These are phyloP conservation scores for Patagioenas fasciata DNA, from an alignment of 2,113 vertebrate species.

Conservation along the genomic window DNA sequence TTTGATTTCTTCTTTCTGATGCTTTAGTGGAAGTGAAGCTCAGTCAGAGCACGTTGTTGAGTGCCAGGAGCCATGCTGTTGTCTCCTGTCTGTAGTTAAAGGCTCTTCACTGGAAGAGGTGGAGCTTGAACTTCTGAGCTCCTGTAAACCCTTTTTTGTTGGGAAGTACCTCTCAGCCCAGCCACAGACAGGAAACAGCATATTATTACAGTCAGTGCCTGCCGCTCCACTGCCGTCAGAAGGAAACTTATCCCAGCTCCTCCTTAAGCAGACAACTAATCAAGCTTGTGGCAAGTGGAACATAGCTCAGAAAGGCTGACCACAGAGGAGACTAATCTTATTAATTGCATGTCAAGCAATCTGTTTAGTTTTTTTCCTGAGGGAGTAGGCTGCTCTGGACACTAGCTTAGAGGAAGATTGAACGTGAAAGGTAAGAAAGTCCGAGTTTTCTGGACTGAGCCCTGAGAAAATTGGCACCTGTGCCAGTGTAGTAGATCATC, in stretches of 20 bases:
- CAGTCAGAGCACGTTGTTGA: rapidly evolving
- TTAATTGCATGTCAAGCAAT: background rate
- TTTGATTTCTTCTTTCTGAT: slow-evolving; percentile 11
- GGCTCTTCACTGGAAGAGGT: slow-evolving; percentile 6
- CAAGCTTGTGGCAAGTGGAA: background rate
- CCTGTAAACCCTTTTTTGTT: slow-evolving; percentile 6
- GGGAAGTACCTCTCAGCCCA: slow-evolving; percentile 45
- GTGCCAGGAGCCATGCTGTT: background rate
- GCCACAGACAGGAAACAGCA: slow-evolving; percentile 43
- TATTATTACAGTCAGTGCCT: slow-evolving; percentile 21
- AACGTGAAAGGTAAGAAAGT: slow-evolving; percentile 12
- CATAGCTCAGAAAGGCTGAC: background rate
- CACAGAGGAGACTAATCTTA: background rate
- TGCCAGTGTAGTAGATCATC: background rate
- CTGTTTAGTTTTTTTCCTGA: background rate
- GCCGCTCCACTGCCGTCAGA: slow-evolving; percentile 16
- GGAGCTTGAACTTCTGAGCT: slow-evolving; percentile 41
- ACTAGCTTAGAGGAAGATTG: slow-evolving; percentile 40
- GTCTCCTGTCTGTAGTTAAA: background rate
- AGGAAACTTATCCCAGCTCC: slow-evolving; percentile 34
- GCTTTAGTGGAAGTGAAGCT: background rate
- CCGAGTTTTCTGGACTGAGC: background rate
- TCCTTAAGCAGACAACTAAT: slow-evolving; percentile 24
- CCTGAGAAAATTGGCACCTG: background rate
- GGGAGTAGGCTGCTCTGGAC: slow-evolving; percentile 1